These are phyloP conservation scores for Eulithis testata DNA, from an alignment of 2,888 invertebrate genomes.

Conservation along the genomic window DNA sequence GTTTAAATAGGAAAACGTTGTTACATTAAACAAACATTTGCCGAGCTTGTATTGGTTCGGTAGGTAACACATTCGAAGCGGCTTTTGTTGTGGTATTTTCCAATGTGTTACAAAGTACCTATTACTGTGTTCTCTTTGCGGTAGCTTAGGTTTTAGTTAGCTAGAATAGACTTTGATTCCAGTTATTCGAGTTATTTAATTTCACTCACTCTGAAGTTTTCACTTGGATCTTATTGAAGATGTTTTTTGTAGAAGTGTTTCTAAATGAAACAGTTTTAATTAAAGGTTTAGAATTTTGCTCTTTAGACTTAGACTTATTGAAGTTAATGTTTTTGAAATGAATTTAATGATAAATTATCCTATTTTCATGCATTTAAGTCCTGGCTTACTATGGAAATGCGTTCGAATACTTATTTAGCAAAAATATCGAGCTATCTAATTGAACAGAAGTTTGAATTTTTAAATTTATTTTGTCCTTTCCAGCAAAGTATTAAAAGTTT, in stretches of 20 bases:
- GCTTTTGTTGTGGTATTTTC: slow-evolving; percentile 34
- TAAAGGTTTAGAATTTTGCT: background rate
- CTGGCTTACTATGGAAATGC: no score
- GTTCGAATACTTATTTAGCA: background rate
- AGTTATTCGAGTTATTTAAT: slow-evolving; percentile 26
- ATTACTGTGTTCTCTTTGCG: slow-evolving; percentile 28
- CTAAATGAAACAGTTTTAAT: background rate
- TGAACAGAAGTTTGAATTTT: slow-evolving; percentile 47
- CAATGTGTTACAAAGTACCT: slow-evolving; percentile 33
- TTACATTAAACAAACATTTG: slow-evolving; percentile 31
- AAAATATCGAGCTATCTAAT: slow-evolving; percentile 14
- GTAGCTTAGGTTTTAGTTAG: slow-evolving; percentile 18
- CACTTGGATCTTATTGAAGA: background rate
- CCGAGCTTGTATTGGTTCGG: slow-evolving; percentile 25
- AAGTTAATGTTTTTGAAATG: no score
- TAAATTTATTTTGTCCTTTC: slow-evolving; percentile 56
- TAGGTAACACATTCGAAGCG: slow-evolving; percentile 27
- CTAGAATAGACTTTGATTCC: slow-evolving; percentile 17
- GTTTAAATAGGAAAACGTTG: slow-evolving; percentile 23
- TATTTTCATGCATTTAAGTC: no score
- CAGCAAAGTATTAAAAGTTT: slow-evolving; percentile 59
- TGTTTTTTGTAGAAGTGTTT: slow-evolving; percentile 1
- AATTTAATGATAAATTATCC: no score
- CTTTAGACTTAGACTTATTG: no score
- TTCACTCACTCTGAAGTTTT: slow-evolving; percentile 9